Evolutionary conservation across 1,140 invertebrate species (phyloP).

Genomic region (Philopotamus ludificatus): DNA sequence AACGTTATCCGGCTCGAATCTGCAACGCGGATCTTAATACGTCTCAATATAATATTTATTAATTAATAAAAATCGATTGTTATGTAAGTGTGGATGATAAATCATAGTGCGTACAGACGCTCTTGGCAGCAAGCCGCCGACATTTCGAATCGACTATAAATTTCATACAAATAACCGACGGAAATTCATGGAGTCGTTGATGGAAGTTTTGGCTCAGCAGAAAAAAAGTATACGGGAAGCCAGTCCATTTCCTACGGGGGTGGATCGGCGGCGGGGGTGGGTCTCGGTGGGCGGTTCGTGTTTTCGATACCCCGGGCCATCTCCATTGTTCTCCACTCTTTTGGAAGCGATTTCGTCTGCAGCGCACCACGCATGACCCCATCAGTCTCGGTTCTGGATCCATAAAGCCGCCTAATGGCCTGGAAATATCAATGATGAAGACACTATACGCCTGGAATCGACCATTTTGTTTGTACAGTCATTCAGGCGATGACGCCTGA

Average conservation of each 20-base stretch:
- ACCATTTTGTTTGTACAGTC: slow-evolving; percentile 40
- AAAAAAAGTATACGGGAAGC: slow-evolving; percentile 1
- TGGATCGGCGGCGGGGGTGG: background rate
- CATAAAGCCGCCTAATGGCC: slow-evolving; percentile 40
- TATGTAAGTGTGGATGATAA: too few species aligned
- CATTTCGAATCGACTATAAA: too few species aligned
- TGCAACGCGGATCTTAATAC: too few species aligned
- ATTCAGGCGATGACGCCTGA: slow-evolving; percentile 21
- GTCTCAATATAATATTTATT: too few species aligned
- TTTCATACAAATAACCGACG: too few species aligned
- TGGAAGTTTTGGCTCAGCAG: background rate
- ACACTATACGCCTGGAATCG: slow-evolving; percentile 40
- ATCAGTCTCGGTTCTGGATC: slow-evolving; percentile 30
- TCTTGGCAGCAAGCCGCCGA: too few species aligned
- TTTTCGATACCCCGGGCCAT: slow-evolving; percentile 8
- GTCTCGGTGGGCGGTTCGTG: slow-evolving; percentile 1
- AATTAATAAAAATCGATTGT: too few species aligned
- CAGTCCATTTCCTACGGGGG: background rate
- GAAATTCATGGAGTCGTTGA: background rate
- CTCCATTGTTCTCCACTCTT: slow-evolving; percentile 38
- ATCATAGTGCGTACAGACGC: too few species aligned
- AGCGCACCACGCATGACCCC: slow-evolving; percentile 35
- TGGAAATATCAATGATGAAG: slow-evolving; percentile 43
- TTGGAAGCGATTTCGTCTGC: slow-evolving; percentile 39
- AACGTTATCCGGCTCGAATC: too few species aligned